Evolutionary conservation across 2,113 vertebrate species (phyloP), one percentile per base, ranked within the genome.

Genomic region (Carettochelys insculpta): DNA sequence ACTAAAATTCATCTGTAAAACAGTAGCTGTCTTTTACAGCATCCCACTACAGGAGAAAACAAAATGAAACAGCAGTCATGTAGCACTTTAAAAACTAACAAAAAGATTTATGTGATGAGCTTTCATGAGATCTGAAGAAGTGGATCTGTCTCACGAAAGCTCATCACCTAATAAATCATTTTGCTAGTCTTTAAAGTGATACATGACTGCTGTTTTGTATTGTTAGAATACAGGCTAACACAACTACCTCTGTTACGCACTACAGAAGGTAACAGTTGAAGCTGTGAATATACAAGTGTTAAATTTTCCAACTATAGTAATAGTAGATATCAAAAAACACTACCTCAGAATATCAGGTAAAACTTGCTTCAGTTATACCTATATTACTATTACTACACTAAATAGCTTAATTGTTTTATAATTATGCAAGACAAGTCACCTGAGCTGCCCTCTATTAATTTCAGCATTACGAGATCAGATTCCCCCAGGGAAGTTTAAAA

Each of bases 361-460:
- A 83, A 87, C 51, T 92, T 94, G 93, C 84, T 94, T 91, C 89
- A 96, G 95, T 95, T 95, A 94, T 89, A 94, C 25, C 53, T 87
- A 52, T 11, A 82, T 71, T 93, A 87, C 58, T 86, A 92, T 41
- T 77, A 91, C 92, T 77, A 91, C 92, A 93, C 95, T 95, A 95
- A 94, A 94, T 83, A 82, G 89, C 51, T 90, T 25, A 1, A 1
- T 22, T 85, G 82, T 94, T 91, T 82, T 45, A 51, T 78, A 86
- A 95, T 95, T 34, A 94, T 92, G 82, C 89, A 89, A 95, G 94
- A 89, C 22, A 56, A 58, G 92, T 92, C 92, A 92, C 89, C 85
- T 78, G 85, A 91, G 83, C 93, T 73, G 85, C 3, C 11, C 3
- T 82, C 91, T 92, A 93, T 96, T 94, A 93, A 91, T 94, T 89